Evolutionary conservation across 2,113 vertebrate genomes (phyloP).

Genomic region (Ictidomys tridecemlineatus): DNA sequence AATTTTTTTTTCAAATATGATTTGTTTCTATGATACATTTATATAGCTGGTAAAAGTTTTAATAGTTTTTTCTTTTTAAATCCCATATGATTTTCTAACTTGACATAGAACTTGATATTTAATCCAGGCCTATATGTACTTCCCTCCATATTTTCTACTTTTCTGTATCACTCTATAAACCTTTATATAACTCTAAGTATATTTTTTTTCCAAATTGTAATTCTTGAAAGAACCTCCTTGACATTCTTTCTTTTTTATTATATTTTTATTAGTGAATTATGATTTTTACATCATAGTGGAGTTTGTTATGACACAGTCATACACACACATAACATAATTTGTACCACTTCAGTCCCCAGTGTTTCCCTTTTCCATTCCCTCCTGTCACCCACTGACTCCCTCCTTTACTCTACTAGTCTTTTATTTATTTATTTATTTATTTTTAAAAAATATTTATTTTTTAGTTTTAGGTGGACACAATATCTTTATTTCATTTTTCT

Average conservation of each 20-base stretch:
- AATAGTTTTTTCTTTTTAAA: neutral
- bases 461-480: too few relatives aligned
- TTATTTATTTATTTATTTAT: too few relatives aligned
- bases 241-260: neutral
- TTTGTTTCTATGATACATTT: neutral
- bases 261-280: too few relatives aligned
- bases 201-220: neutral
- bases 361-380: too few relatives aligned
- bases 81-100: neutral
- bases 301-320: too few relatives aligned
- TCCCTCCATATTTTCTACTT: neutral
- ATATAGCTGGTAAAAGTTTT: neutral
- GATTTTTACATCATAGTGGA: too few relatives aligned
- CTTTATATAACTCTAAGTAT: neutral
- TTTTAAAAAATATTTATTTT: too few relatives aligned
- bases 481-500: too few relatives aligned
- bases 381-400: too few relatives aligned
- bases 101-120: neutral
- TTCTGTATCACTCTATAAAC: neutral
- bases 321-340: too few relatives aligned
- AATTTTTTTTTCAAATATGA: neutral
- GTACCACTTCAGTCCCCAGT: too few relatives aligned
- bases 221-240: neutral
- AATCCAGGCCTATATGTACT: neutral
- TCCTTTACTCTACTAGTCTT: too few relatives aligned